Conservation (phyloP, 2,797 vertebrate species). For the Gallinago solitaria region DNA sequence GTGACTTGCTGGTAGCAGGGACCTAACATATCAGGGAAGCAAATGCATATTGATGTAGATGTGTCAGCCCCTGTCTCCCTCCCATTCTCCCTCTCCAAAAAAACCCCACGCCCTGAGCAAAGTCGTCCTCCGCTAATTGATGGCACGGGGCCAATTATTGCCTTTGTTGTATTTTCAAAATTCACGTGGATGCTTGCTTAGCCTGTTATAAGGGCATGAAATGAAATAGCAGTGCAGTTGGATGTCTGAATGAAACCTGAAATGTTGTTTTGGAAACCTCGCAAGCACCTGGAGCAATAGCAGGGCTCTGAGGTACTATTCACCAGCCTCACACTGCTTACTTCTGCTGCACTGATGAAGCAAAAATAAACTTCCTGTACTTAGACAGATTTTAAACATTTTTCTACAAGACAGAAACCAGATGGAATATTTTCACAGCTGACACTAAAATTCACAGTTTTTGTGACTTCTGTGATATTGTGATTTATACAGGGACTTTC, state of each 20-base stretch:
- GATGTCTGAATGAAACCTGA: background rate
- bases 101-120: background rate
- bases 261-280: background rate
- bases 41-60: background rate
- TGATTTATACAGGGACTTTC: slow-evolving; percentile 65
- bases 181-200: background rate
- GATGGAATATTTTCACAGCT: slow-evolving; percentile 75
- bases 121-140: background rate
- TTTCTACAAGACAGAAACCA: slow-evolving; percentile 69
- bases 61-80: background rate
- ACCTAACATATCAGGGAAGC: background rate
- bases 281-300: slow-evolving; percentile 24
- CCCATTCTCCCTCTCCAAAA: background rate
- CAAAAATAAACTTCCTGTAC: slow-evolving; percentile 67
- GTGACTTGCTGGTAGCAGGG: background rate
- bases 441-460: slow-evolving; percentile 66
- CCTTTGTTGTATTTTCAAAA: background rate
- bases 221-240: background rate
- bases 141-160: background rate
- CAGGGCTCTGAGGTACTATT: slow-evolving; percentile 35
- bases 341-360: slow-evolving; percentile 42
- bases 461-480: slow-evolving; percentile 49
- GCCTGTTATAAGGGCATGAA: background rate
- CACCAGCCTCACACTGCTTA: slow-evolving; percentile 14
- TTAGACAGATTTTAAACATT: slow-evolving; percentile 70